Conservation (phyloP, 2,113 vertebrate genomes). For the Passer montanus region DNA sequence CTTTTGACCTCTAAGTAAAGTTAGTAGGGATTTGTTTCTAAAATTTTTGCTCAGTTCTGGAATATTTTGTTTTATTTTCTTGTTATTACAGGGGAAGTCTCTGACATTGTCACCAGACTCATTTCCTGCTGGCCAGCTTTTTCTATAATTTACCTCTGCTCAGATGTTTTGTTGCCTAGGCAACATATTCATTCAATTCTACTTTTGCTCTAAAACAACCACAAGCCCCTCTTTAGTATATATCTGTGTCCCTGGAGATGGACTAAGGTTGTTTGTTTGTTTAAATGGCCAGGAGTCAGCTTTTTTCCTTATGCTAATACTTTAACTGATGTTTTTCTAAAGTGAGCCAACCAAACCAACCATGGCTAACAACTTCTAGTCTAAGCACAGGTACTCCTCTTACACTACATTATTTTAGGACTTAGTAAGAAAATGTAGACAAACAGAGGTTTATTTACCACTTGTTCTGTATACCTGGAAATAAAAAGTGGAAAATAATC, state of each 20-base stretch:
- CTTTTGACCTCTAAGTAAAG: not conserved
- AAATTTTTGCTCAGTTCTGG: not conserved
- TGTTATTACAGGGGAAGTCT: not conserved
- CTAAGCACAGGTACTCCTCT: not conserved
- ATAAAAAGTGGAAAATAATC: not conserved
- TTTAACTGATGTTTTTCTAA: not conserved
- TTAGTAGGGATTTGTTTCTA: not conserved
- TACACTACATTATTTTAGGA: not conserved
- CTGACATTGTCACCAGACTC: not conserved
- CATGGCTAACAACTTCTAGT: not conserved
- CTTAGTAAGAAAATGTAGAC: not conserved
- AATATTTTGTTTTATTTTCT: not conserved
- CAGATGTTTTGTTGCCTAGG: constrained; percentile 40
- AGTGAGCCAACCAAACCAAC: not conserved
- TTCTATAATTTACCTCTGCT: not conserved
- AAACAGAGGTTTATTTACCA: not conserved
- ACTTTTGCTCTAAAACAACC: not conserved
- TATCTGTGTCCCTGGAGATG: not conserved
- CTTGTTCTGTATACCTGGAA: not conserved
- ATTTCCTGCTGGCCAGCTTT: not conserved
- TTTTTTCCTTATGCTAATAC: not conserved
- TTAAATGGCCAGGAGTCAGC: not conserved
- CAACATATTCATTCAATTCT: constrained; percentile 21
- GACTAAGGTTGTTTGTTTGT: not conserved
- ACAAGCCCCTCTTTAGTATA: not conserved